phyloP scores from a whole-genome alignment of 2,797 vertebrate species.

The Cirrhinus molitorella region DNA sequence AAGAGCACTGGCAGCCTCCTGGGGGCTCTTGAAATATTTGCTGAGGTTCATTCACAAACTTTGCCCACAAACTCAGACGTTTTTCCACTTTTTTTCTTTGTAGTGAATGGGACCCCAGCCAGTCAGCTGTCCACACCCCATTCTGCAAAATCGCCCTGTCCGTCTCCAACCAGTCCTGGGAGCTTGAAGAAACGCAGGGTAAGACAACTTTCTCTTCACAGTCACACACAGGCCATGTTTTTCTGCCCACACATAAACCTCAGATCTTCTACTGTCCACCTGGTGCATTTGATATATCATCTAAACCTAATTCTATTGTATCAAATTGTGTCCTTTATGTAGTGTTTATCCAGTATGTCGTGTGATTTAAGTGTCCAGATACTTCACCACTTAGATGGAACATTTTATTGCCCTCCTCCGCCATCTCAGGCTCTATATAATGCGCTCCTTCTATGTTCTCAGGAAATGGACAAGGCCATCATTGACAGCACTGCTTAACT shows the following conservation, averaged over 20 bases:
- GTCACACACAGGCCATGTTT: slow-evolving; percentile 17
- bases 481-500: slow-evolving; percentile 78
- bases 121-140: slow-evolving; percentile 95
- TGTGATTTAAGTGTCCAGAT: neutral
- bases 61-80: neutral
- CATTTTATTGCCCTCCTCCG: neutral
- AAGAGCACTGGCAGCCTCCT: neutral
- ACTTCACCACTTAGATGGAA: slow-evolving; percentile 31
- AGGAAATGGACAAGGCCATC: slow-evolving; percentile 80
- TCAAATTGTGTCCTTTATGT: neutral
- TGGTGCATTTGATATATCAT: neutral
- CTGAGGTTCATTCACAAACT: slow-evolving; percentile 39
- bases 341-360: neutral
- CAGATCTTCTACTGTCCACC: neutral
- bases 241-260: neutral
- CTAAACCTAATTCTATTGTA: neutral
- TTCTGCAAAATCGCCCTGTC: slow-evolving; percentile 93
- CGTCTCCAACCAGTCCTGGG: slow-evolving; percentile 91
- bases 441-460: slow-evolving; percentile 80
- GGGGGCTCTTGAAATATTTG: slow-evolving; percentile 15
- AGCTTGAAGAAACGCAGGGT: slow-evolving; percentile 92
- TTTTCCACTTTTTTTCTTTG: slow-evolving; percentile 60
- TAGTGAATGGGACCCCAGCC: slow-evolving; percentile 95
- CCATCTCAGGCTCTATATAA: slow-evolving; percentile 65
- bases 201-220: slow-evolving; percentile 69